These are phyloP conservation scores for Leucania comma DNA, from an alignment of 2,888 invertebrate genomes.

Conservation along the genomic window DNA sequence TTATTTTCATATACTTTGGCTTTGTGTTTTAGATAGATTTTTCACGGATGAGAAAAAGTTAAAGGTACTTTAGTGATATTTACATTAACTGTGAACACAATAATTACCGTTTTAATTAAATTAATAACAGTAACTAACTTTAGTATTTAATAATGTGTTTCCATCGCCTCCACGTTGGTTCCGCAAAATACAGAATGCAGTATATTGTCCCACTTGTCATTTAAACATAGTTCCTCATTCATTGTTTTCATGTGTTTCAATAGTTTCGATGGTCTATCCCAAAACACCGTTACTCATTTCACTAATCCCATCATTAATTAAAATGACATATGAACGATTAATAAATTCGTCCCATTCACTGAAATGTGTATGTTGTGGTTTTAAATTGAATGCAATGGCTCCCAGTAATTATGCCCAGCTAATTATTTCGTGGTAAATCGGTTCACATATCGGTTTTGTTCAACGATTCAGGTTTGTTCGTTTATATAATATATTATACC, in stretches of 20 bases:
- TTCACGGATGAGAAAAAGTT: not conserved
- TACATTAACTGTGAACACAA: not conserved
- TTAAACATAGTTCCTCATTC: not conserved
- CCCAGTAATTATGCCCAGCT: constrained; percentile 50
- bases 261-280: constrained; percentile 14
- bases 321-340: constrained; percentile 43
- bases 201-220: not conserved
- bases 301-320: constrained; percentile 53
- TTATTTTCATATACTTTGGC: constrained; percentile 27
- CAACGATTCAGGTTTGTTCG: constrained; percentile 28
- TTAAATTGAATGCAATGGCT: constrained; percentile 55
- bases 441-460: constrained; percentile 49
- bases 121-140: too few species aligned
- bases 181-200: not conserved
- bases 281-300: constrained; percentile 38
- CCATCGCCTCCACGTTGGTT: not conserved
- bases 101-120: not conserved
- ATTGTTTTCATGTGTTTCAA: constrained; percentile 16
- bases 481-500: constrained; percentile 3
- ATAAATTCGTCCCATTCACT: constrained; percentile 43
- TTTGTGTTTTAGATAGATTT: constrained; percentile 17
- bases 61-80: not conserved
- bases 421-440: constrained; percentile 59
- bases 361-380: constrained; percentile 49
- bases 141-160: not conserved